Evolutionary conservation across 1,140 invertebrate species (phyloP), one percentile per base, ranked within the genome.

Genomic region (Sesamia nonagrioides): DNA sequence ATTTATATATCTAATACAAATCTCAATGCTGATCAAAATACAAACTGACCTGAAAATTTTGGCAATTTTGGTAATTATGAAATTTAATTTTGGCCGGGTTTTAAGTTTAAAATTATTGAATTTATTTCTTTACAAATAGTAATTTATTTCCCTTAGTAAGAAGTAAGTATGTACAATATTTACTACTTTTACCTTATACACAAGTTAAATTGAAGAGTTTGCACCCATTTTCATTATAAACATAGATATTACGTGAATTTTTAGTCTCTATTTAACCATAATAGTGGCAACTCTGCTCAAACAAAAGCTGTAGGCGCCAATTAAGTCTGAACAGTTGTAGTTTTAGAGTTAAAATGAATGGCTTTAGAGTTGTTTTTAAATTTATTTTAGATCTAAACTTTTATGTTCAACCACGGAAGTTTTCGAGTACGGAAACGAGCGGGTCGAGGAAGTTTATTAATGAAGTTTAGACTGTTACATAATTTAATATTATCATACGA

Each of bases 341-440:
- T 63, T 76, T 50, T 17, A 13, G 63, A 15, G 61, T 69, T 50
- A 61, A 52, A 76, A 35, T 76, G 0, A 63, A 52, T 40, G 58
- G 27, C n/a, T 52, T 52, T 63, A 48, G 58, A 63, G 73, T 76
- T 76, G 60, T 76, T 76, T 76, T 76, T 48, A 76, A 75, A 76
- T 76, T 76, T 76, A 76, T 76, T 63, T 74, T 45, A 74, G 54
- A 56, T 74, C 37, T 42, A 42, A 63, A 76, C 27, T 76, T 76
- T 76, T 73, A n/a, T 48, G 17, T 48, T 45, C 35, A 13, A 58
- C 50, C 54, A 35, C 50, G 9, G 33, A 71, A 71, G 33, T 74
- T 74, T 48, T 40, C 0, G 17, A 60, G 54, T 58, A 40, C 17
- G 21, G 13, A 56, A 74, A 15, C 6, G 71, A 42, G 71, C 17